These are phyloP conservation scores for Cirrhinus mrigala DNA, from an alignment of 2,797 vertebrate genomes.

Conservation along the genomic window DNA sequence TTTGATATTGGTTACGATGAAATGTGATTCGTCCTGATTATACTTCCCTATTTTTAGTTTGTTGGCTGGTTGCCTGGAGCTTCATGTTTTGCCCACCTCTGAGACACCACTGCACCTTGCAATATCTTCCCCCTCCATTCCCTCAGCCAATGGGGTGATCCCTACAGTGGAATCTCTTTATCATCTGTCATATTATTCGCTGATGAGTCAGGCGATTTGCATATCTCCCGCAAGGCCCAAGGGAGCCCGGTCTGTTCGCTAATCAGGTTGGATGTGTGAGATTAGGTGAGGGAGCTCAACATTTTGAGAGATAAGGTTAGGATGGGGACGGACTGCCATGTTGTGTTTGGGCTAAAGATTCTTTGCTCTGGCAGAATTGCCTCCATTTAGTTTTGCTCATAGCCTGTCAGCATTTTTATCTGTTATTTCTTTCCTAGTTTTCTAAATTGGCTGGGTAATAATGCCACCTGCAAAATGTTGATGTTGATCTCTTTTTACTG, in stretches of 20 bases:
- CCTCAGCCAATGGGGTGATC: slow-evolving; percentile 37
- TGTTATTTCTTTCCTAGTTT: background rate
- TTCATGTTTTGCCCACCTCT: slow-evolving; percentile 58
- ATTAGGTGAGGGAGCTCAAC: slow-evolving; percentile 50
- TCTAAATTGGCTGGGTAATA: background rate
- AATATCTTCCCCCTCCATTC: background rate
- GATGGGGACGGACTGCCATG: slow-evolving; percentile 55
- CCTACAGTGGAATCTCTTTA: slow-evolving; percentile 55
- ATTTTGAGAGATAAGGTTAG: slow-evolving; percentile 49
- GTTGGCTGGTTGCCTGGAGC: slow-evolving; percentile 62
- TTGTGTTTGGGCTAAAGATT: slow-evolving; percentile 13
- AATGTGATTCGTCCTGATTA: slow-evolving; percentile 60
- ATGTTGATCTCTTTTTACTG: background rate
- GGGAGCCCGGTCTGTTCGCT: slow-evolving; percentile 40
- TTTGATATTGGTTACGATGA: slow-evolving; percentile 42
- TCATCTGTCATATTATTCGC: slow-evolving; percentile 60
- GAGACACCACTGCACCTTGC: slow-evolving; percentile 27
- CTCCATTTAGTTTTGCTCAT: slow-evolving; percentile 6
- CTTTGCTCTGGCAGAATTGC: slow-evolving; percentile 17
- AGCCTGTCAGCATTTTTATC: slow-evolving; percentile 4
- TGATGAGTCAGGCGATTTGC: slow-evolving; percentile 55
- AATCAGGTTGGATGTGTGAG: slow-evolving; percentile 60
- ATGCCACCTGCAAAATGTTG: slow-evolving; percentile 11
- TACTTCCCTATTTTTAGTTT: slow-evolving; percentile 65
- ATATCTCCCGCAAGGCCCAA: slow-evolving; percentile 29